These are phyloP conservation scores for Trissolcus brochymenae DNA, from an alignment of 2,888 invertebrate genomes.

Conservation along the genomic window DNA sequence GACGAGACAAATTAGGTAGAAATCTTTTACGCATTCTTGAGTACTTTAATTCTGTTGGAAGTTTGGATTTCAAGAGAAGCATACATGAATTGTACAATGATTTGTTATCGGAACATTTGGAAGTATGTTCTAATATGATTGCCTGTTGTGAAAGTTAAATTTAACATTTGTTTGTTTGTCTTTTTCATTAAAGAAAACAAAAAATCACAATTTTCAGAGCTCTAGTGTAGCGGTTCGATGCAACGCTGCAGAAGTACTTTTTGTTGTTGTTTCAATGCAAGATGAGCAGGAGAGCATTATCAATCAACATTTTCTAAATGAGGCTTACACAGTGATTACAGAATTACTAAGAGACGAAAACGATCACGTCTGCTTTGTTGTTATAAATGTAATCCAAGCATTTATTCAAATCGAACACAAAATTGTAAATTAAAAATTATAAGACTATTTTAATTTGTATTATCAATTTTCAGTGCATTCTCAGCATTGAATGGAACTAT, in stretches of 20 bases:
- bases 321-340: slow-evolving; percentile 35
- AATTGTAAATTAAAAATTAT: too few relatives aligned
- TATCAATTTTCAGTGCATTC: slow-evolving; percentile 51
- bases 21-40: slow-evolving; percentile 59
- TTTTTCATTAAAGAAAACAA: slow-evolving; percentile 6
- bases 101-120: slow-evolving; percentile 59
- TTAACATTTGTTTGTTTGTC: background rate
- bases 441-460: too few relatives aligned
- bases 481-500: slow-evolving; percentile 55
- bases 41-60: slow-evolving; percentile 44
- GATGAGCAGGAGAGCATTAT: slow-evolving; percentile 12
- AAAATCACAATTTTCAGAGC: slow-evolving; percentile 24
- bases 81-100: slow-evolving; percentile 54
- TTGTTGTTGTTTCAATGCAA: slow-evolving; percentile 13
- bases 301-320: slow-evolving; percentile 22
- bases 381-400: slow-evolving; percentile 57
- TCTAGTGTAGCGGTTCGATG: slow-evolving; percentile 26
- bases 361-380: slow-evolving; percentile 56
- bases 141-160: too few relatives aligned
- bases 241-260: slow-evolving; percentile 62
- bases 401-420: background rate
- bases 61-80: slow-evolving; percentile 38
- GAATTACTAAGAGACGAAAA: slow-evolving; percentile 57
- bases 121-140: slow-evolving; percentile 49
- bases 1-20: slow-evolving; percentile 56